phyloP scores from a whole-genome alignment of 1,140 invertebrate species.

The Euura lappo region DNA sequence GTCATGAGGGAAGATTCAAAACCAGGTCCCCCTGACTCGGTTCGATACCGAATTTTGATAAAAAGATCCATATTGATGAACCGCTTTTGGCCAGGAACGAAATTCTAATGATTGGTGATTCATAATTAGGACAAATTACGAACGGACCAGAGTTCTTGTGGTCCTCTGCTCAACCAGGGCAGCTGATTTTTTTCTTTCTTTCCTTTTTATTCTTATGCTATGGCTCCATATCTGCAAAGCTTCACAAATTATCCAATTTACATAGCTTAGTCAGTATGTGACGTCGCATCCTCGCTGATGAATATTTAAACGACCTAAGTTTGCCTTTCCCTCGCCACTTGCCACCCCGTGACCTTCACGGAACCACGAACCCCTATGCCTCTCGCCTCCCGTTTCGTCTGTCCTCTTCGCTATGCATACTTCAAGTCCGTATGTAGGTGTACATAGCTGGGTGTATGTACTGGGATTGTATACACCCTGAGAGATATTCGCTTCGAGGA shows the following conservation, averaged over 20 bases:
- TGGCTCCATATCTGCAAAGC: neutral
- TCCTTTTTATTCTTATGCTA: constrained; percentile 16
- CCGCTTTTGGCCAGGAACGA: too few relatives aligned
- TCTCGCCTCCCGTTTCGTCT: neutral
- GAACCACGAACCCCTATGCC: neutral
- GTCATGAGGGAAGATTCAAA: too few relatives aligned
- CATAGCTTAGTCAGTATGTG: neutral
- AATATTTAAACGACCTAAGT: neutral
- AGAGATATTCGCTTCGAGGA: neutral
- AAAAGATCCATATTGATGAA: too few relatives aligned
- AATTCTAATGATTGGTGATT: too few relatives aligned
- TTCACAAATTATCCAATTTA: neutral
- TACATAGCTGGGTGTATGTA: neutral
- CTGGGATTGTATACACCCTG: neutral
- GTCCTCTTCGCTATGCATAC: neutral
- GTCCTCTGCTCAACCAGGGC: too few relatives aligned
- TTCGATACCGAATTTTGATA: too few relatives aligned
- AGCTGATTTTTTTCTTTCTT: constrained; percentile 12
- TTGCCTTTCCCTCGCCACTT: neutral
- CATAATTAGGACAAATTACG: too few relatives aligned
- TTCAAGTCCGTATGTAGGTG: neutral
- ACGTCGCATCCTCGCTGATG: neutral
- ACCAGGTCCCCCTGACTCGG: too few relatives aligned
- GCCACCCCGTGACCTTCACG: neutral
- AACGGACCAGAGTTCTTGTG: too few relatives aligned